Conservation (phyloP, 2,888 invertebrate genomes). For the Hecatera dysodea region DNA sequence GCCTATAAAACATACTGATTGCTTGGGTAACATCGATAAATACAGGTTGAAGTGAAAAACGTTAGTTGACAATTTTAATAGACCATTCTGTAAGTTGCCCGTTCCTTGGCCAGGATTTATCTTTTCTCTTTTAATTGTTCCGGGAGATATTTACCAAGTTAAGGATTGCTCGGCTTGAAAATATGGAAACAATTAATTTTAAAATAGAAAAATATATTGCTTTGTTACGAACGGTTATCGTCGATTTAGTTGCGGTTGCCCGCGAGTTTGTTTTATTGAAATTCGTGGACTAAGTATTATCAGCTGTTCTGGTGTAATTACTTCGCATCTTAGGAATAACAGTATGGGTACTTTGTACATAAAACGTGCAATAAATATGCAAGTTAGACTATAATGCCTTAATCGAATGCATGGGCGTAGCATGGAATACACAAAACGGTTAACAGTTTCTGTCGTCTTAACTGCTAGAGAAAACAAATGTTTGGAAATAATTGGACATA, state of each 20-base stretch:
- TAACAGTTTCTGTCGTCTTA: conserved; percentile 22
- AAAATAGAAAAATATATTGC: conserved; percentile 36
- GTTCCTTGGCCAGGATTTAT: conserved; percentile 53
- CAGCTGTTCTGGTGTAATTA: conserved; percentile 46
- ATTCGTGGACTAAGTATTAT: conserved; percentile 29
- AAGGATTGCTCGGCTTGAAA: conserved; percentile 17
- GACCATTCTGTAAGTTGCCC: conserved; percentile 59
- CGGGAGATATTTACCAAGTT: conserved; percentile 40
- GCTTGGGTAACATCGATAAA: conserved; percentile 77
- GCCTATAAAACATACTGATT: conserved; percentile 73
- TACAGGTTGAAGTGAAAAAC: conserved; percentile 71
- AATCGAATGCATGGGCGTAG: conserved; percentile 50
- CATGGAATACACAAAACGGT: conserved; percentile 43
- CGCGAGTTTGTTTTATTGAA: conserved; percentile 27
- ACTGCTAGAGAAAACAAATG: conserved; percentile 22
- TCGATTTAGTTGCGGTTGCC: conserved; percentile 29
- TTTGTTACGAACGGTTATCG: conserved; percentile 15
- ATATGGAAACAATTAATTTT: conserved; percentile 41
- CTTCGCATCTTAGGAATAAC: conserved; percentile 24
- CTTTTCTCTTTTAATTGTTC: conserved; percentile 55
- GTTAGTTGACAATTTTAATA: conserved; percentile 68
- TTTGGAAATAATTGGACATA: conserved; percentile 19
- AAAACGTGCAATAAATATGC: conserved; percentile 56
- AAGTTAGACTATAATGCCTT: conserved; percentile 40
- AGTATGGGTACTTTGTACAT: conserved; percentile 21